Evolutionary conservation across 2,113 vertebrate species (phyloP).

Genomic region (Uropsilus gracilis): DNA sequence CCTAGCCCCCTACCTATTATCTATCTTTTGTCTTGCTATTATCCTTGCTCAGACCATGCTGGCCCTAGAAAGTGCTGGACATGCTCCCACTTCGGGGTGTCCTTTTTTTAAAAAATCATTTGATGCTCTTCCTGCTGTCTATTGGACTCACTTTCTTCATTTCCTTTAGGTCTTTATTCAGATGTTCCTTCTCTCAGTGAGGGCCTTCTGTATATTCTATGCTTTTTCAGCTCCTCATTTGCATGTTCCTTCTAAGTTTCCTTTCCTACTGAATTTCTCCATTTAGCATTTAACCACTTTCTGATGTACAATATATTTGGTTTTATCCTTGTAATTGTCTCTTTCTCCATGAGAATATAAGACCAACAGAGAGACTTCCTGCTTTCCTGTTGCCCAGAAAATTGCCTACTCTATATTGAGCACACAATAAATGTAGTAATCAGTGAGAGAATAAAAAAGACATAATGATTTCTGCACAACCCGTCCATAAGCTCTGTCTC

Average conservation of each 20-base stretch:
- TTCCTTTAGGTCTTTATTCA: neutral
- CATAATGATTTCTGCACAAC: neutral
- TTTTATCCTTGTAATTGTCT: neutral
- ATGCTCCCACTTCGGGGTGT: no score
- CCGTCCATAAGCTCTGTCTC: neutral
- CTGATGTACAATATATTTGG: neutral
- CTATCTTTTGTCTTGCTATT: neutral
- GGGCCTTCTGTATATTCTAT: neutral
- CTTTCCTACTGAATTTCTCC: neutral
- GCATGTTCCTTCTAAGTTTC: neutral
- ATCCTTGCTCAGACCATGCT: neutral
- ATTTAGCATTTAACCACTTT: neutral
- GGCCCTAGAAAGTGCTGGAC: neutral
- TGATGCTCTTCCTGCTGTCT: neutral
- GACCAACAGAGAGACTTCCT: neutral
- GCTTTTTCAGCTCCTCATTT: neutral
- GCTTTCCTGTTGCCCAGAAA: neutral
- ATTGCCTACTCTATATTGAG: neutral
- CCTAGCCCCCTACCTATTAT: neutral
- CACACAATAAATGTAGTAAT: neutral
- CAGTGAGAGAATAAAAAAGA: neutral
- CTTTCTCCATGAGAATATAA: neutral
- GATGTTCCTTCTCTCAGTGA: neutral
- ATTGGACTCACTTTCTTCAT: neutral
- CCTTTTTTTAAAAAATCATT: no score